Conservation (phyloP, 2,888 invertebrate genomes). For the Synergus japonicus region DNA sequence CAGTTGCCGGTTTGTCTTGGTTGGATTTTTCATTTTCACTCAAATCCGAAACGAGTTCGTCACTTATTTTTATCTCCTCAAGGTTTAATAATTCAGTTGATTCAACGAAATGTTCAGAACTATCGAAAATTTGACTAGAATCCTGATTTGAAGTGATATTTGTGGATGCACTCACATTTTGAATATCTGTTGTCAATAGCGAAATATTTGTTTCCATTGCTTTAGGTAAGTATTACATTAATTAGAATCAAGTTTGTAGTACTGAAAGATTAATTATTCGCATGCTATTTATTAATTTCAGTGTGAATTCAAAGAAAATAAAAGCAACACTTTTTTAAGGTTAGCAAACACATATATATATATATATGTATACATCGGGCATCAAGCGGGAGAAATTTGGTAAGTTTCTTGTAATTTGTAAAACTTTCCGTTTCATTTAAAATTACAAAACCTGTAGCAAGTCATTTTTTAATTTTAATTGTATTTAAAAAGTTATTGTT, state of each 20-base stretch:
- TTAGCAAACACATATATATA: neutral
- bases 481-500: neutral
- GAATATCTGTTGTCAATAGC: neutral
- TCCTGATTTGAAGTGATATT: neutral
- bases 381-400: neutral
- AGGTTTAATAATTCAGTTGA: neutral
- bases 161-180: neutral
- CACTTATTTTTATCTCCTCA: neutral
- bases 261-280: neutral
- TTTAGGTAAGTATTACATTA: neutral
- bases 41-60: neutral
- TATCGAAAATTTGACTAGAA: neutral
- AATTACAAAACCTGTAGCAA: neutral
- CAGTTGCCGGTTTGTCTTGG: neutral
- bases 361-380: too few relatives aligned
- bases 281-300: neutral
- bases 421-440: neutral
- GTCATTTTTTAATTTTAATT: neutral
- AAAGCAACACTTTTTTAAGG: neutral
- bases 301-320: neutral
- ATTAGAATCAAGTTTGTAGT: neutral
- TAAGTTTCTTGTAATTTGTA: neutral
- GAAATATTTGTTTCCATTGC: conserved; percentile 8
- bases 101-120: neutral
- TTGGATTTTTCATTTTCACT: neutral